These are phyloP conservation scores for Thalpophila matura DNA, from an alignment of 2,888 invertebrate species.

Conservation along the genomic window DNA sequence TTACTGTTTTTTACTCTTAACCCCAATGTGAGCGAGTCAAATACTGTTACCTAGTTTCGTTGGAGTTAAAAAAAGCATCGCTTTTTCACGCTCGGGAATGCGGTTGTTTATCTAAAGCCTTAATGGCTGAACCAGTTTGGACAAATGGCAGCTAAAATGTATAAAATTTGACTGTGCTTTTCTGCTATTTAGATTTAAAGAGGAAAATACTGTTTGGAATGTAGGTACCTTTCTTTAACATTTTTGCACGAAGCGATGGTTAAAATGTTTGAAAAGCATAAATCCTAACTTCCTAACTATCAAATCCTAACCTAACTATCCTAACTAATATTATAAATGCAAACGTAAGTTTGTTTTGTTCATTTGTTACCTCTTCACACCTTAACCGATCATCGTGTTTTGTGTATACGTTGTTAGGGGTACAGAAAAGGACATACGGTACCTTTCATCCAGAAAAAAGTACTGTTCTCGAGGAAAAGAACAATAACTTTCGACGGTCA, in stretches of 20 bases:
- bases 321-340: no score
- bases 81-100: slow-evolving; percentile 32
- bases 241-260: not conserved
- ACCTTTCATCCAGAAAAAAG: no score
- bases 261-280: not conserved
- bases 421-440: no score
- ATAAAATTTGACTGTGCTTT: slow-evolving; percentile 35
- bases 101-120: slow-evolving; percentile 44
- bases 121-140: slow-evolving; percentile 20
- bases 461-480: no score
- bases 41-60: slow-evolving; percentile 36
- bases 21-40: slow-evolving; percentile 31
- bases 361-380: no score
- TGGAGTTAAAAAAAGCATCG: slow-evolving; percentile 32
- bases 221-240: not conserved
- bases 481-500: no score
- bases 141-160: slow-evolving; percentile 27
- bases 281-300: no score
- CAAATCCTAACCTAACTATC: no score
- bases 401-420: no score
- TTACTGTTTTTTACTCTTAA: slow-evolving; percentile 39
- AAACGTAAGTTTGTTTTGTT: no score
- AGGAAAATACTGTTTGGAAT: not conserved
- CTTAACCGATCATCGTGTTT: no score
- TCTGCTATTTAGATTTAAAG: slow-evolving; percentile 2